phyloP scores from a whole-genome alignment of 2,888 invertebrate genomes.

The Athalia cordata region DNA sequence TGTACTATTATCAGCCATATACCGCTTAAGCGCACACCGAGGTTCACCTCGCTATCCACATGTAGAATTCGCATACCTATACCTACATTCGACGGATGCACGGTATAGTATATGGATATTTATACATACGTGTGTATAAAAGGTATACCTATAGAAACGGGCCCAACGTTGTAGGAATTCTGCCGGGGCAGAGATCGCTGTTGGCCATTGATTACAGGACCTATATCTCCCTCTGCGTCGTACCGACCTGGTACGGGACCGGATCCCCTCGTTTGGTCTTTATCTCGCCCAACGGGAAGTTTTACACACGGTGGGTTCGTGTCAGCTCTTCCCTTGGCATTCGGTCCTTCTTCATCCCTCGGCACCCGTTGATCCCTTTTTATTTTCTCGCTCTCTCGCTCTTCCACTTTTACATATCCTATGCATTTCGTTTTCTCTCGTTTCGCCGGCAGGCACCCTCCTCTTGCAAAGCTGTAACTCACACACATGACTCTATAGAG shows the following conservation, averaged over 20 bases:
- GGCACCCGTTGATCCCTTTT: conserved; percentile 47
- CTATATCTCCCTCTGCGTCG: conserved; percentile 46
- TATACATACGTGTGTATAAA: neutral
- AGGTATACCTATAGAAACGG: neutral
- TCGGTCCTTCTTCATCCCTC: conserved; percentile 43
- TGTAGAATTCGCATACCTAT: neutral
- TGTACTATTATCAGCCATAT: neutral
- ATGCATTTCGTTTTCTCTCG: conserved; percentile 62
- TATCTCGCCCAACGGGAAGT: conserved; percentile 52
- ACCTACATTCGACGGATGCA: neutral
- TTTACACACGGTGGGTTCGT: conserved; percentile 63
- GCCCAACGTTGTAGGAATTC: conserved; percentile 18
- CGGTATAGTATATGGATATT: neutral
- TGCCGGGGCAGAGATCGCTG: conserved; percentile 55
- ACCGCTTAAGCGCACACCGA: neutral
- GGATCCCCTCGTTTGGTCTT: conserved; percentile 35
- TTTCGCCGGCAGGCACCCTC: conserved; percentile 41
- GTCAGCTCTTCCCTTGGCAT: conserved; percentile 58
- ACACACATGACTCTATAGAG: conserved; percentile 37
- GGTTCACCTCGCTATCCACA: neutral
- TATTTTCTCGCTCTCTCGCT: conserved; percentile 41
- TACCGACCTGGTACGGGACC: conserved; percentile 34
- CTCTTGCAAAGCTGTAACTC: conserved; percentile 17
- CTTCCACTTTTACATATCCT: conserved; percentile 58
- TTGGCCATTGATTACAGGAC: conserved; percentile 63